Conservation (phyloP, 2,888 invertebrate species). For the Sarcophaga carnaria region DNA sequence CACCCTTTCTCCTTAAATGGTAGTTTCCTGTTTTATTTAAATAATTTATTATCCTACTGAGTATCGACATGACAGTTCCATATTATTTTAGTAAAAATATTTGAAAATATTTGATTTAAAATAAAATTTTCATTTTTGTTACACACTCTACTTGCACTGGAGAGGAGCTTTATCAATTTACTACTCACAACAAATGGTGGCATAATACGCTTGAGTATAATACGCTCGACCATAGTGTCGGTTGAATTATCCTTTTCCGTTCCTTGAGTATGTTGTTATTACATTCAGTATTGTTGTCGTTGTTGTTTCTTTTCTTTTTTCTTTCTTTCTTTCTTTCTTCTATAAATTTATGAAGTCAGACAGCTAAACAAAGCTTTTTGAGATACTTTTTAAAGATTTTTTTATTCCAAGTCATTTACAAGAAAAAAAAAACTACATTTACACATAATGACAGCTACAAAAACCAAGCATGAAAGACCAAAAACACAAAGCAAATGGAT, state of each 20-base stretch:
- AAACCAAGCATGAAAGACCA: neutral
- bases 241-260: neutral
- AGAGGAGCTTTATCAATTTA: too few species aligned
- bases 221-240: slow-evolving; percentile 3
- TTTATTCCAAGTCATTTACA: slow-evolving; percentile 32
- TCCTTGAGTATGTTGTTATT: neutral
- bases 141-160: too few species aligned
- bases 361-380: slow-evolving; percentile 25
- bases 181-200: neutral
- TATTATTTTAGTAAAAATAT: too few species aligned
- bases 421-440: neutral
- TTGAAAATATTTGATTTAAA: too few species aligned
- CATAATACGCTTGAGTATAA: neutral
- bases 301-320: neutral
- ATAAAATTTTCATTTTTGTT: too few species aligned
- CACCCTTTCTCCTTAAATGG: too few species aligned
- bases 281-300: neutral
- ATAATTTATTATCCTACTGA: too few species aligned
- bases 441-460: neutral
- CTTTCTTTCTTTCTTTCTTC: neutral
- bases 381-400: neutral
- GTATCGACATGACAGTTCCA: too few species aligned
- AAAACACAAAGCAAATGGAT: neutral
- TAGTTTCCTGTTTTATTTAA: too few species aligned
- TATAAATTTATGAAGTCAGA: slow-evolving; percentile 29